phyloP scores from a whole-genome alignment of 2,888 invertebrate genomes.

The Cylindroiulus punctatus region DNA sequence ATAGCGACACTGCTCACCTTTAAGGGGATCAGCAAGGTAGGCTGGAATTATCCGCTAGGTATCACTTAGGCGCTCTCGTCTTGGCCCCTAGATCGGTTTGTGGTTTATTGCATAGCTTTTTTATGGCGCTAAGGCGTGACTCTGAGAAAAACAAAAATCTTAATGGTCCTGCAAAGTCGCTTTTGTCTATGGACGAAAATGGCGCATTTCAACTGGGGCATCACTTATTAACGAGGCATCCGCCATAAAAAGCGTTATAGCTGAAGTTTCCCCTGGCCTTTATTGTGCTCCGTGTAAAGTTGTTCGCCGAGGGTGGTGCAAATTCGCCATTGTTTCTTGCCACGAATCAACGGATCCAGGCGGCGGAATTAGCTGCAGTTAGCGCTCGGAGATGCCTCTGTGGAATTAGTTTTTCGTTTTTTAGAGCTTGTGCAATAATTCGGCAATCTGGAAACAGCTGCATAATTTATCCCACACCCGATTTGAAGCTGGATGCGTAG shows the following conservation, averaged over 20 bases:
- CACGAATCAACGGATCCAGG: constrained; percentile 7
- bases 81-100: neutral
- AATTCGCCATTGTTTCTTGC: neutral
- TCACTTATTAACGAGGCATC: constrained; percentile 34
- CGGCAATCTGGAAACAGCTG: neutral
- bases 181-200: neutral
- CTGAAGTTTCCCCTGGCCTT: constrained; percentile 10
- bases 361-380: neutral
- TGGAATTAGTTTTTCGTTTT: neutral
- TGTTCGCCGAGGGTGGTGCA: neutral
- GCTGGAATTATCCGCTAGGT: constrained; percentile 10
- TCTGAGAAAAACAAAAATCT: constrained; percentile 24
- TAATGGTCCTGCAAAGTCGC: constrained; percentile 29
- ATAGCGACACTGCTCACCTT: neutral
- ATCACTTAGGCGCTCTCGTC: no score
- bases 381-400: neutral
- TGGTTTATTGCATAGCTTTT: constrained; percentile 19
- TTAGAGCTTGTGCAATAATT: neutral
- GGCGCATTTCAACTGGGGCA: neutral
- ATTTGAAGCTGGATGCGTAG: no score
- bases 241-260: neutral
- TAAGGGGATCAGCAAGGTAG: constrained; percentile 26
- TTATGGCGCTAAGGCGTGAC: constrained; percentile 20
- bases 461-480: neutral
- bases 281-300: constrained; percentile 24